Evolutionary conservation across 2,888 invertebrate species (phyloP).

Genomic region (Leucania comma): DNA sequence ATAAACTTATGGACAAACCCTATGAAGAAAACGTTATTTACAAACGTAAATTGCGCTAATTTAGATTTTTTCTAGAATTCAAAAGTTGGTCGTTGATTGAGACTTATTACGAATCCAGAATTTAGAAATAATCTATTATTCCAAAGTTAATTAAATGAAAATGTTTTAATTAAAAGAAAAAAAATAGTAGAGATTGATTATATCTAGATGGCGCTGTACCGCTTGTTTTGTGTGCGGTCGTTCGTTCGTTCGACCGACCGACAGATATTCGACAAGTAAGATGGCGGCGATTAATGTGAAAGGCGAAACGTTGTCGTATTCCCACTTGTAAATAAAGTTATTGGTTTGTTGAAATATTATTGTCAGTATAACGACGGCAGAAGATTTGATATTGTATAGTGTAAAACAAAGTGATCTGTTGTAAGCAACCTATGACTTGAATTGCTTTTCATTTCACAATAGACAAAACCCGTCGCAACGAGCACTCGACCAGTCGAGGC

Average conservation of each 20-base stretch:
- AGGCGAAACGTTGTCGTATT: constrained; percentile 91
- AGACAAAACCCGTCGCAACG: constrained; percentile 90
- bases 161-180: not conserved
- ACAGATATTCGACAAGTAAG: constrained; percentile 90
- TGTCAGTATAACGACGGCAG: constrained; percentile 71
- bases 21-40: constrained; percentile 46
- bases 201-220: constrained; percentile 91
- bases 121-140: not conserved
- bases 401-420: constrained; percentile 80
- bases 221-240: constrained; percentile 89
- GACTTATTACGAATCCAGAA: not conserved
- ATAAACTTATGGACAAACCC: not conserved
- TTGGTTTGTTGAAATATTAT: constrained; percentile 78
- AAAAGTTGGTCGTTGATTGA: not conserved
- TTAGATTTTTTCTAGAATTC: constrained; percentile 5
- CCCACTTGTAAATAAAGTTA: constrained; percentile 89
- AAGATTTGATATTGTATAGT: constrained; percentile 75
- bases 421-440: constrained; percentile 76
- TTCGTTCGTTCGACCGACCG: constrained; percentile 85
- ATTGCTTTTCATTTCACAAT: constrained; percentile 87
- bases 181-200: constrained; percentile 22
- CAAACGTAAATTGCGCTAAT: constrained; percentile 44
- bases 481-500: constrained; percentile 90
- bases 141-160: not conserved
- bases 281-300: constrained; percentile 93